phyloP scores from a whole-genome alignment of 1,140 invertebrate species.

The Sinonovacula constricta region DNA sequence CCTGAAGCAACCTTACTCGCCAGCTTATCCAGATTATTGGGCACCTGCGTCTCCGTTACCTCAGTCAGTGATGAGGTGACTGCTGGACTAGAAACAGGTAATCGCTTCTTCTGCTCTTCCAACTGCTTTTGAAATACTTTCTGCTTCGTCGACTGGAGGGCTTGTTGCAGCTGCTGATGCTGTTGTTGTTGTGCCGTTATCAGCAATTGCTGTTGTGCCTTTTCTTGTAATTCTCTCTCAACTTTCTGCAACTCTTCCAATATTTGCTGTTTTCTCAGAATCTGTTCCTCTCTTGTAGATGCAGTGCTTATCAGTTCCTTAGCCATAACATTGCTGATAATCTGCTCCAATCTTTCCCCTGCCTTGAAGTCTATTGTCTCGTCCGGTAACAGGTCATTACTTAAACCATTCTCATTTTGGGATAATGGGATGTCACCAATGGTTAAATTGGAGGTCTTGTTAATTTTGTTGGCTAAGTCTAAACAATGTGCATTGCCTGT shows the following conservation, averaged over 20 bases:
- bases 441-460: slow-evolving; percentile 40
- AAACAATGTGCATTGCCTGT: slow-evolving; percentile 52
- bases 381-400: slow-evolving; percentile 46
- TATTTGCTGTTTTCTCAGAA: slow-evolving; percentile 87
- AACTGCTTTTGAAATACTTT: slow-evolving; percentile 49
- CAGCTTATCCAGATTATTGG: slow-evolving; percentile 62
- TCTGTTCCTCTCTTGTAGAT: slow-evolving; percentile 83
- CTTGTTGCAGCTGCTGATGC: slow-evolving; percentile 59
- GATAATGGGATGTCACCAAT: slow-evolving; percentile 30
- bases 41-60: slow-evolving; percentile 6
- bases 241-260: slow-evolving; percentile 88
- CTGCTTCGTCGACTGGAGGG: slow-evolving; percentile 11
- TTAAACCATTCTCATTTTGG: slow-evolving; percentile 39
- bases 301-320: slow-evolving; percentile 75
- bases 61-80: background rate
- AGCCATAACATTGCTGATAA: slow-evolving; percentile 78
- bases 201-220: slow-evolving; percentile 80
- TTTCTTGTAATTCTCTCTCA: slow-evolving; percentile 86
- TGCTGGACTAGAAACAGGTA: slow-evolving; percentile 29
- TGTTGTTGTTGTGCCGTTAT: slow-evolving; percentile 69
- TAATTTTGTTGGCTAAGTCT: slow-evolving; percentile 48
- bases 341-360: slow-evolving; percentile 75
- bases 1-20: slow-evolving; percentile 16
- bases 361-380: slow-evolving; percentile 71
- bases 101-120: slow-evolving; percentile 34